Conservation (phyloP, 1,140 invertebrate species). For the Pomacea maculata region DNA sequence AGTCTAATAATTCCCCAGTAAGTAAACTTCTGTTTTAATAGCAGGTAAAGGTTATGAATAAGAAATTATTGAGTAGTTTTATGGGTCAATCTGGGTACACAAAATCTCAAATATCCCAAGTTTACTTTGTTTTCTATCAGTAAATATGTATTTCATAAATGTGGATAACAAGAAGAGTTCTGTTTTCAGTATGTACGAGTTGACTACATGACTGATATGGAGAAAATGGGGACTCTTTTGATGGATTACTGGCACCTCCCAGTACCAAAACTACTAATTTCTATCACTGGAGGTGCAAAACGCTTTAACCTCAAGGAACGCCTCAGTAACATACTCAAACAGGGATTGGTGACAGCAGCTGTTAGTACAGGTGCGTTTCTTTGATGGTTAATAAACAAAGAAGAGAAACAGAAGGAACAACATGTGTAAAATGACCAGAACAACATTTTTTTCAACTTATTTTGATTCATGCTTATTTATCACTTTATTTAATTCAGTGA, state of each 20-base stretch:
- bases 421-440: too few species aligned
- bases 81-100: neutral
- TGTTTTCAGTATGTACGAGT: constrained; percentile 60
- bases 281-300: constrained; percentile 66
- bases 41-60: neutral
- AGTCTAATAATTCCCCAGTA: constrained; percentile 43
- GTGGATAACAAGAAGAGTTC: neutral
- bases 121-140: neutral
- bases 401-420: too few species aligned
- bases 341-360: constrained; percentile 61
- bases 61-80: neutral
- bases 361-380: constrained; percentile 46
- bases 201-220: constrained; percentile 48
- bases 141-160: too few species aligned
- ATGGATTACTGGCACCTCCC: constrained; percentile 58
- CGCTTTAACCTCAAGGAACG: constrained; percentile 59
- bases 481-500: too few species aligned
- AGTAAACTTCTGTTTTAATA: constrained; percentile 17
- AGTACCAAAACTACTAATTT: constrained; percentile 62
- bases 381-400: too few species aligned
- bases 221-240: constrained; percentile 55
- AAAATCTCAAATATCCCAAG: neutral
- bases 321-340: constrained; percentile 57
- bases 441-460: too few species aligned
- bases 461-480: too few species aligned